Evolutionary conservation across 2,888 invertebrate species (phyloP).

Genomic region (Cerastoderma edule): DNA sequence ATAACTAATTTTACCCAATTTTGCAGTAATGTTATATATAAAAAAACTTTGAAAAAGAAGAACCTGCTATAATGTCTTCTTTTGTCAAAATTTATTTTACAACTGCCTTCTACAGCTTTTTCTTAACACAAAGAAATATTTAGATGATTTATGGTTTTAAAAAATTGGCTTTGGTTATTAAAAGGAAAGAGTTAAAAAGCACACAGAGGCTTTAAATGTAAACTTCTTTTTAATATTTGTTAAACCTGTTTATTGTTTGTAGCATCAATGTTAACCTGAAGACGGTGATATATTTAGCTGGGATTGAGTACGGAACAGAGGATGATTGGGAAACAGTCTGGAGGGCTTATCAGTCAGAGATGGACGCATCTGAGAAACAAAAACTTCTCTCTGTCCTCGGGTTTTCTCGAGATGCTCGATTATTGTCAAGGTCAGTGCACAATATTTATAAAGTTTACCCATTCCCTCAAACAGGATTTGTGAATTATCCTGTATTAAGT

Average conservation of each 20-base stretch:
- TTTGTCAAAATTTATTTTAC: too few species aligned
- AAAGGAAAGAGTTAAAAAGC: neutral
- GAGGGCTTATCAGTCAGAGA: slow-evolving; percentile 74
- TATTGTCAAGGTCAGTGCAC: slow-evolving; percentile 80
- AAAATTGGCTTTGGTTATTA: neutral
- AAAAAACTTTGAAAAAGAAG: too few species aligned
- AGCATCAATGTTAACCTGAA: slow-evolving; percentile 90
- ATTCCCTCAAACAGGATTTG: too few species aligned
- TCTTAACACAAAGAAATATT: too few species aligned
- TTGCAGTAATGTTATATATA: too few species aligned
- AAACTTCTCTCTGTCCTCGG: slow-evolving; percentile 78
- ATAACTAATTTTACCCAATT: too few species aligned
- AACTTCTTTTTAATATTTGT: neutral
- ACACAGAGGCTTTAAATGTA: too few species aligned
- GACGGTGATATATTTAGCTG: slow-evolving; percentile 88
- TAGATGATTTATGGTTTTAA: too few species aligned
- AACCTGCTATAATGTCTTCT: too few species aligned
- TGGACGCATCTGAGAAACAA: slow-evolving; percentile 79
- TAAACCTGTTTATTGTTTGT: slow-evolving; percentile 1
- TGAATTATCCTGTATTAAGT: too few species aligned
- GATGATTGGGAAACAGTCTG: slow-evolving; percentile 82
- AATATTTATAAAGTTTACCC: too few species aligned
- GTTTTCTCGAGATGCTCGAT: slow-evolving; percentile 74
- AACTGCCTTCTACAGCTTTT: too few species aligned
- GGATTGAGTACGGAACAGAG: slow-evolving; percentile 83